phyloP scores from a whole-genome alignment of 2,113 vertebrate species.

The Lepus americanus region DNA sequence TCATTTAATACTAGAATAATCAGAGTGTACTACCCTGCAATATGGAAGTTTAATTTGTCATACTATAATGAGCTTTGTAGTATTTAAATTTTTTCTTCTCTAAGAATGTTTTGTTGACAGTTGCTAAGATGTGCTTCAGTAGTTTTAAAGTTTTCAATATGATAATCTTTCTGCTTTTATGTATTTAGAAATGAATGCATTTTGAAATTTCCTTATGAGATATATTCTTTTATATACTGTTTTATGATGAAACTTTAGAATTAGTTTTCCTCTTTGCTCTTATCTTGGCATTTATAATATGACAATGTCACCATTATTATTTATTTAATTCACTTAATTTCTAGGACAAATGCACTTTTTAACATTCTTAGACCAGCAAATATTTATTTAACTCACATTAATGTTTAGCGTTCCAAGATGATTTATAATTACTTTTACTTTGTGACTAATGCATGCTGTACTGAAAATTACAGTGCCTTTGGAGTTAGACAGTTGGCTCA shows the following conservation, averaged over 20 bases:
- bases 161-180: constrained; percentile 67
- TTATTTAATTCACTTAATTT: constrained; percentile 19
- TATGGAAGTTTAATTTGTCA: constrained; percentile 74
- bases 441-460: neutral
- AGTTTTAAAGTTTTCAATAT: constrained; percentile 69
- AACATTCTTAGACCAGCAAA: neutral
- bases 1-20: constrained; percentile 59
- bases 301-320: neutral
- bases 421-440: neutral
- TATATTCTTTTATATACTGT: neutral
- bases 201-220: constrained; percentile 4
- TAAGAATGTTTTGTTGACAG: constrained; percentile 59
- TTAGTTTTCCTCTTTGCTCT: constrained; percentile 46
- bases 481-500: neutral
- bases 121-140: constrained; percentile 71
- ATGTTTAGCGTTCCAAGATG: neutral
- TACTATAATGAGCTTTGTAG: constrained; percentile 21
- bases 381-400: neutral
- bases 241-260: neutral
- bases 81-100: constrained; percentile 73
- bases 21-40: constrained; percentile 53
- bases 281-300: constrained; percentile 33
- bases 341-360: neutral
- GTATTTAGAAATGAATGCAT: constrained; percentile 64
- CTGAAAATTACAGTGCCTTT: neutral